Evolutionary conservation across 2,888 invertebrate genomes (phyloP).

Genomic region (Resseliella maxima): DNA sequence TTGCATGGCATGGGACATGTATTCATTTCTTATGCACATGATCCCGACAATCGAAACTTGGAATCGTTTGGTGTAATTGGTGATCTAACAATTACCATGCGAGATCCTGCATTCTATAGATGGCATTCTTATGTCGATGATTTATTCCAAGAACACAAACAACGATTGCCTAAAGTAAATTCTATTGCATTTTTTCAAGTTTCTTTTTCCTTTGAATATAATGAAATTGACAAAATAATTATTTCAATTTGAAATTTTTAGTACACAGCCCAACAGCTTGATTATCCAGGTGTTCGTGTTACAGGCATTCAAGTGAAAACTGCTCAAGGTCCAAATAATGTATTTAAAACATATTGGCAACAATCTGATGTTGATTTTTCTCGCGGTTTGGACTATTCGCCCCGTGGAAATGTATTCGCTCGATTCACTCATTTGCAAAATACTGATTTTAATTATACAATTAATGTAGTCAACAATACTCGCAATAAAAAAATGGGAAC

Average conservation of each 20-base stretch:
- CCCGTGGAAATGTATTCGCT: slow-evolving; percentile 78
- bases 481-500: slow-evolving; percentile 70
- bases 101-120: slow-evolving; percentile 65
- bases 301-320: slow-evolving; percentile 70
- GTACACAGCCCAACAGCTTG: slow-evolving; percentile 71
- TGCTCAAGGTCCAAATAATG: slow-evolving; percentile 70
- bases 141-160: slow-evolving; percentile 63
- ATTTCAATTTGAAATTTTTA: no score
- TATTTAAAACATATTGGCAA: slow-evolving; percentile 80
- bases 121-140: slow-evolving; percentile 65
- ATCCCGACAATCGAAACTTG: slow-evolving; percentile 61
- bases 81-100: slow-evolving; percentile 63
- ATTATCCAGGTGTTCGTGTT: slow-evolving; percentile 71
- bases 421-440: slow-evolving; percentile 82
- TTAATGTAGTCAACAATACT: slow-evolving; percentile 72
- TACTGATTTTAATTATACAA: slow-evolving; percentile 75
- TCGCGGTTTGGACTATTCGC: slow-evolving; percentile 84
- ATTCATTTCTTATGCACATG: slow-evolving; percentile 61
- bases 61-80: slow-evolving; percentile 58
- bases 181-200: no score
- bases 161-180: background rate
- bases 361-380: slow-evolving; percentile 82
- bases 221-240: no score
- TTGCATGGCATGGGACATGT: slow-evolving; percentile 65
- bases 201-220: no score